Base-by-base conservation (phyloP, 2,888 invertebrate genomes). In the Lycaena phlaeas region DNA sequence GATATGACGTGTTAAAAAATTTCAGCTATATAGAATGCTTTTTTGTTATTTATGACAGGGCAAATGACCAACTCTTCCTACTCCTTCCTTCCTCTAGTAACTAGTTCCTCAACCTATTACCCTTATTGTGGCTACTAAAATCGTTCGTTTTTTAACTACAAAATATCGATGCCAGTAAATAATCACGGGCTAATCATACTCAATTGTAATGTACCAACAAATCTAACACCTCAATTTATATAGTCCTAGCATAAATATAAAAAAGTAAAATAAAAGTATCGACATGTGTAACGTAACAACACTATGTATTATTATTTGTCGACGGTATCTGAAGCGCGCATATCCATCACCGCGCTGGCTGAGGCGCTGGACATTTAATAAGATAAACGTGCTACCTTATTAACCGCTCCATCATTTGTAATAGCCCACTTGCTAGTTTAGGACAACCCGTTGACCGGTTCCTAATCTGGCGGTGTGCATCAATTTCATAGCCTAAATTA, bases 331-430 rank as follows among this genome's bases (percentile, higher is more conserved):
- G 48, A 48, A 55, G 57, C 64, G 58, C 63, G 64, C 64, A 61
- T 59, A 79, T 79, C 79, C 72, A 79, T 81, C 79, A 79, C 64
- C 39, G 41, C 46, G 14, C 11, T 22, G 39, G 15, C 30, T 14
- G 14, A 22, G 30, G 25, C 22, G 25, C 39, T 31, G 25, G 39
- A 39, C 64, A 57, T 64, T 59, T 64, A 65, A 64, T 67, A 68
- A 69, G 72, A 78, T 78, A 76, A 70, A 75, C 70, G 54, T 46
- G 66, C 69, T 67, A 66, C 72, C 73, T 76, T 74, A 76, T 77
- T 79, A 77, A 73, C 69, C 61, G 51, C 59, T 59, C 62, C 52
- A 60, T 63, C 63, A 67, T 68, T 66, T 64, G 60, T 67, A 60
- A 45, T 44, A 39, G 39, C 26, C 30, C 30, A 31, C 34, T 34